phyloP scores from a whole-genome alignment of 2,888 invertebrate genomes.

The Ariolimax columbianus region DNA sequence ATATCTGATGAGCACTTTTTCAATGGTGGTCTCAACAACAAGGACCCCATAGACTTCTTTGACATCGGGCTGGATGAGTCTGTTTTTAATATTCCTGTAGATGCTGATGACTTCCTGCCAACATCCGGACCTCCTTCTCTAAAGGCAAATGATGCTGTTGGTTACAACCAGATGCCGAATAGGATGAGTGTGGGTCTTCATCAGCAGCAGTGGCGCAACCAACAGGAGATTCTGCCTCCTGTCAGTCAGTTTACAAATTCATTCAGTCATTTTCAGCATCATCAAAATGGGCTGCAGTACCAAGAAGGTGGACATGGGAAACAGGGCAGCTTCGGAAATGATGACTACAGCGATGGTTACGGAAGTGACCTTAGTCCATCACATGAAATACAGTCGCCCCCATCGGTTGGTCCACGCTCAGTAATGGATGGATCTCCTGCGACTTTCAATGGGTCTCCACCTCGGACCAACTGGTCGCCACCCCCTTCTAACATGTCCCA shows the following conservation, averaged over 20 bases:
- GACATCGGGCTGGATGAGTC: background rate
- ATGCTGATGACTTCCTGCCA: constrained; percentile 19
- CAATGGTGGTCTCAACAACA: background rate
- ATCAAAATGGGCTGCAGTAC: background rate
- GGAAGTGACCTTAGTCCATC: constrained; percentile 29
- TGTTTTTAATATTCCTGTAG: constrained; percentile 13
- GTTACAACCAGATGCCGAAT: background rate
- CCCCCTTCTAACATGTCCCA: constrained; percentile 36
- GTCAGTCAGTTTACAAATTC: background rate
- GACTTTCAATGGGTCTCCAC: constrained; percentile 21
- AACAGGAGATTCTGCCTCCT: background rate
- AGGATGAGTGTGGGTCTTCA: background rate
- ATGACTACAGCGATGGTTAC: constrained; percentile 20
- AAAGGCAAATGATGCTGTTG: background rate
- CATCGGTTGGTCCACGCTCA: constrained; percentile 4
- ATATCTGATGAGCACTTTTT: background rate
- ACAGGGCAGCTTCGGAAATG: constrained; percentile 22
- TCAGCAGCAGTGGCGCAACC: background rate
- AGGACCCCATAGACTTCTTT: background rate
- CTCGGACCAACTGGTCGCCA: constrained; percentile 23
- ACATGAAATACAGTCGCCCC: constrained; percentile 23
- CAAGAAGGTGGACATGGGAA: background rate
- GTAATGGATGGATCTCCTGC: constrained; percentile 16
- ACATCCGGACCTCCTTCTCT: background rate
- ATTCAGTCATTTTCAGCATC: background rate